These are phyloP conservation scores for Bugula neritina DNA, from an alignment of 2,888 invertebrate genomes.

Conservation along the genomic window DNA sequence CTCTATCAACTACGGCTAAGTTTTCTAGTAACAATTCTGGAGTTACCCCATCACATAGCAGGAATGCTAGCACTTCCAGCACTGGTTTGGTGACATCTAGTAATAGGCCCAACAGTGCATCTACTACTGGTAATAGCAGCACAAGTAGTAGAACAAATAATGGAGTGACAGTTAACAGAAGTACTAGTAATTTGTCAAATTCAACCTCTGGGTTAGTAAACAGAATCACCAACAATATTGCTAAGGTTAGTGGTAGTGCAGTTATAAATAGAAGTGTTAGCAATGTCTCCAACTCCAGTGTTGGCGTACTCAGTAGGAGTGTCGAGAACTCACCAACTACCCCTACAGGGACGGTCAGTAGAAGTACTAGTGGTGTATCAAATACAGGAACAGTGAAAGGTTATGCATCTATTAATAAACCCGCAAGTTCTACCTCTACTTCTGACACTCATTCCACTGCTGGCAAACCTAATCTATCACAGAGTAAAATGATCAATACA, in stretches of 20 bases:
- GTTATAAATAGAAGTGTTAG: background rate
- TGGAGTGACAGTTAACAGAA: background rate
- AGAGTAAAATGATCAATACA: background rate
- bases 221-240: background rate
- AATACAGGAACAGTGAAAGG: background rate
- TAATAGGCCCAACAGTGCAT: background rate
- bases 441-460: too few relatives aligned
- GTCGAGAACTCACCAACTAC: background rate
- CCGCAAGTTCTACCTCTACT: background rate
- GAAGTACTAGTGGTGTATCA: background rate
- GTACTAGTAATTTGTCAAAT: background rate
- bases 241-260: background rate
- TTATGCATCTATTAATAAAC: background rate
- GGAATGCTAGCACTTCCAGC: background rate
- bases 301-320: background rate
- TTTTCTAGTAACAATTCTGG: background rate
- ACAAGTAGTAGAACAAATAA: background rate
- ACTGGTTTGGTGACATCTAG: background rate
- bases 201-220: background rate
- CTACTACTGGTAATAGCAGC: background rate
- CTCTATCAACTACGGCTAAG: constrained; percentile 1
- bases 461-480: background rate
- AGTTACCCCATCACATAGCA: background rate
- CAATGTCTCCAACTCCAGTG: background rate
- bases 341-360: background rate